Evolutionary conservation across 2,888 invertebrate genomes (phyloP), one percentile per base, ranked within the genome.

Genomic region (Nasonia oneida): DNA sequence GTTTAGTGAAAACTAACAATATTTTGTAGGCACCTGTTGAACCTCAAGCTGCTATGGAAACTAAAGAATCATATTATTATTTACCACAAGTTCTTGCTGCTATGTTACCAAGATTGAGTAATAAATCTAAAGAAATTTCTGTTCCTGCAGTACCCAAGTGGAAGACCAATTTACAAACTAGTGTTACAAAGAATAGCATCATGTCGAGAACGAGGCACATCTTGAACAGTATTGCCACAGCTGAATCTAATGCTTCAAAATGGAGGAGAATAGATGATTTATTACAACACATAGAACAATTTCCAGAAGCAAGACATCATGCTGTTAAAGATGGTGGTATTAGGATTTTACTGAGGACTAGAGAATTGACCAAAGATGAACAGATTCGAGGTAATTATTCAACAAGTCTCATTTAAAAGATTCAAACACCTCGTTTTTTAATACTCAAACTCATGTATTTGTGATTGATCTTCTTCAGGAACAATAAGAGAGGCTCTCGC

Each of bases 241-340:
- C 96, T 0, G 94, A 95, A 90, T 94, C 94, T 2, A 93, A 94
- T 18, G 94, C 94, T 29, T 95, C 96, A 3, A 95, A 95, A 88
- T 92, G 95, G 87, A 94, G 95, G 79, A 94, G 96, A 89, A 93
- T 97, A 0, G 96, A 96, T 90, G 96, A 96, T 90, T 94, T 98
- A 75, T 95, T 96, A 67, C 93, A 94, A 0, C 97, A 98, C 91
- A 93, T 98, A n/a, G 95, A 95, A 88, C 95, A 96, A 89, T 96
- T 96, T 93, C 97, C 97, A 0, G 96, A 97, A 90, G 95, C 97
- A 3, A 95, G 96, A 89, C 95, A 96, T 91, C 95, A 95, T 87
- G 97, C 97, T 88, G 95, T 96, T 74, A 97, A 96, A 96, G 96
- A 96, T 90, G 96, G 96, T 86, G 96, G 95, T 0, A 94, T 97